phyloP scores from a whole-genome alignment of 2,888 invertebrate species.

The Eupithecia dodoneata region DNA sequence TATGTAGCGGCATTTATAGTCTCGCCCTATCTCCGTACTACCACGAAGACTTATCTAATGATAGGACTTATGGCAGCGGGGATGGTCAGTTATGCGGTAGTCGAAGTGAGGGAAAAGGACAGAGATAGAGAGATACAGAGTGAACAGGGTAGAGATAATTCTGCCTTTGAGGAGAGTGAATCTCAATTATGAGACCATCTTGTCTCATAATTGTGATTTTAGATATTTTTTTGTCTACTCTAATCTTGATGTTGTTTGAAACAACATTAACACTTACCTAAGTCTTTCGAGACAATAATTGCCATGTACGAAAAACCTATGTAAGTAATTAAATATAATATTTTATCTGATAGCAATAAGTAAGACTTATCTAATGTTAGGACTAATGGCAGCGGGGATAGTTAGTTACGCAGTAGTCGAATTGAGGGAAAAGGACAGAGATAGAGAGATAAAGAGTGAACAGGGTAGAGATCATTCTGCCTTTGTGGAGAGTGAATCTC shows the following conservation, averaged over 20 bases:
- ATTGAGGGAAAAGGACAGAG: constrained; percentile 12
- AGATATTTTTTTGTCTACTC: no score
- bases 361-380: constrained; percentile 22
- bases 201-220: no score
- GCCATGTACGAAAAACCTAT: no score
- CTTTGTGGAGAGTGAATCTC: background rate
- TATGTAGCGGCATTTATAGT: constrained; percentile 25
- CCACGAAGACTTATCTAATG: constrained; percentile 24
- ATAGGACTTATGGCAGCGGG: constrained; percentile 18
- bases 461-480: constrained; percentile 5
- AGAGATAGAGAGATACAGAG: background rate
- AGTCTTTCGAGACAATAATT: no score
- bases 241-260: no score
- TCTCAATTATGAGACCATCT: no score
- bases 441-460: background rate
- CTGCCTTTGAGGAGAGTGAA: no score
- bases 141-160: no score
- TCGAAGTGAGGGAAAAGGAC: constrained; percentile 21
- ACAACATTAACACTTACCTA: no score
- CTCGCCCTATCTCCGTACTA: constrained; percentile 13
- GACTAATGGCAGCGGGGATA: constrained; percentile 19
- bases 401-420: constrained; percentile 18
- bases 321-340: no score
- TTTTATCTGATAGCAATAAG: no score
- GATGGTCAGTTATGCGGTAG: constrained; percentile 15